Base-by-base conservation (phyloP, 1,140 invertebrate genomes). In the Orius laevigatus region DNA sequence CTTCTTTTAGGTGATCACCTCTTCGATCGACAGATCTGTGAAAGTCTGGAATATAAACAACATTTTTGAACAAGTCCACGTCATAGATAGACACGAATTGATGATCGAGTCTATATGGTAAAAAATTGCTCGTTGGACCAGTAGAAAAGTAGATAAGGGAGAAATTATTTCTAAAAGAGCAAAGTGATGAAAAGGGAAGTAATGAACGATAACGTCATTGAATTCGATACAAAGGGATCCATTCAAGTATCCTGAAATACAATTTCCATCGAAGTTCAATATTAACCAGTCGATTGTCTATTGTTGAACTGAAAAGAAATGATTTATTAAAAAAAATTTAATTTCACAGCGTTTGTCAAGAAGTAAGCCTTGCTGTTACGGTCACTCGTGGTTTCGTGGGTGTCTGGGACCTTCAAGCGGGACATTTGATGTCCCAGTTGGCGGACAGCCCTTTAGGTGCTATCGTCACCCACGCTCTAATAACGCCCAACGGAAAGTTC, bases 31-130 rank as follows among this genome's bases (percentile, higher is more conserved):
- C 66, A 75, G 92, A 52, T 92, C 90, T 1, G 92, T 98, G 1
- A 96, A 98, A 71, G 91, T 98, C 0, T 98, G 94, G 94, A 98
- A 97, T 64, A 93, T 98, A 50, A 93, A 97, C 61, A 97, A 98
- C 61, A 96, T 98, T 58, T 92, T 94, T 60, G 91, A 97, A 61
- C 89, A 96, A 69, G 91, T 97, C 3, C 86, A 96, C 62, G 83
- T 88, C 12, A 92, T 98, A 53, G 88, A 97, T 59, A 70, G 92
- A 40, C 90, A 96, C 62, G 94, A 98, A 62, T 67, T 96, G 42
- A 90, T 92, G 57, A 90, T 98, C 48, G 92, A 98, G 64, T 78
- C 81, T 16, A 84, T 97, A 16, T 79, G 81, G 80, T 84, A 65
- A 32, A 16, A 31, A 12, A 6, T 34, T 34, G n/a, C n/a, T n/a